phyloP scores from a whole-genome alignment of 1,140 invertebrate species.

The Halesus radiatus region DNA sequence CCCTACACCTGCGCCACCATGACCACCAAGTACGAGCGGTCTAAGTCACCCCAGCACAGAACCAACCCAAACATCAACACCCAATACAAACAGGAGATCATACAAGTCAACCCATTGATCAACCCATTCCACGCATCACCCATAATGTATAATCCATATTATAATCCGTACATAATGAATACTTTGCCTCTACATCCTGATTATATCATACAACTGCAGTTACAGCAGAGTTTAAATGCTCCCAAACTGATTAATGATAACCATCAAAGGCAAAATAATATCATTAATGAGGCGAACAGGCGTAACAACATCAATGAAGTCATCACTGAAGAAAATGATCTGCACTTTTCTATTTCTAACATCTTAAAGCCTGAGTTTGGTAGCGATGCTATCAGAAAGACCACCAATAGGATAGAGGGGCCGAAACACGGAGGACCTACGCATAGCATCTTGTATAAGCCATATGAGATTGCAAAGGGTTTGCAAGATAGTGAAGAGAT shows the following conservation, averaged over 20 bases:
- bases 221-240: background rate
- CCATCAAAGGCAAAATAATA: background rate
- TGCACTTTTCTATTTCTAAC: slow-evolving; percentile 66
- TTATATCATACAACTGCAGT: background rate
- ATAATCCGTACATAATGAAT: slow-evolving; percentile 37
- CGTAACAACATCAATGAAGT: background rate
- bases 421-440: slow-evolving; percentile 65
- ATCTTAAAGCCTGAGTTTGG: slow-evolving; percentile 69
- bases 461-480: slow-evolving; percentile 66
- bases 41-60: slow-evolving; percentile 33
- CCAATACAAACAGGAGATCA: slow-evolving; percentile 1
- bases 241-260: too few relatives aligned
- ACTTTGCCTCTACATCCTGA: slow-evolving; percentile 10
- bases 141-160: slow-evolving; percentile 49
- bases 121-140: slow-evolving; percentile 34
- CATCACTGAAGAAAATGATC: slow-evolving; percentile 46
- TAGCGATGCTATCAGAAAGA: slow-evolving; percentile 57
- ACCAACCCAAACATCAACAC: slow-evolving; percentile 13
- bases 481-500: background rate
- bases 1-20: slow-evolving; percentile 55
- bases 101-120: slow-evolving; percentile 11
- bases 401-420: slow-evolving; percentile 54
- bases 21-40: slow-evolving; percentile 47
- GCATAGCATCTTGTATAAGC: slow-evolving; percentile 63
- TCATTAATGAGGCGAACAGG: background rate